Conservation (phyloP, 2,797 vertebrate species). For the Phrynocephalus guinanensis region DNA sequence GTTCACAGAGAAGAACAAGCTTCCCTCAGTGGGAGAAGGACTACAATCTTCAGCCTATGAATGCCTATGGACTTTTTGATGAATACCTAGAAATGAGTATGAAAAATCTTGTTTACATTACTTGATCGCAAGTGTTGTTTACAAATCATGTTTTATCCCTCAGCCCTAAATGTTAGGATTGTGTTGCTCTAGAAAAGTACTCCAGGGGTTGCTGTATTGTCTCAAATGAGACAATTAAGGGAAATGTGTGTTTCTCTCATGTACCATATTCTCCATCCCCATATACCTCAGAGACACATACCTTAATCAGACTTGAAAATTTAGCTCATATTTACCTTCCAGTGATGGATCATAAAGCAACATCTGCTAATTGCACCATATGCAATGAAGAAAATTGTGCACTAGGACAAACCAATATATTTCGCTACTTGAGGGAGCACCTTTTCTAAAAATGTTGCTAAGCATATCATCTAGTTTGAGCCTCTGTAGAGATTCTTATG, state of each 20-base stretch:
- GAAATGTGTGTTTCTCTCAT: no score
- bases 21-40: constrained; percentile 95
- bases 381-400: no score
- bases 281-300: no score
- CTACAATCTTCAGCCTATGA: constrained; percentile 93
- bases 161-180: background rate
- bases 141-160: constrained; percentile 22
- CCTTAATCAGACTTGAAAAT: no score
- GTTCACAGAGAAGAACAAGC: constrained; percentile 80
- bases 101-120: constrained; percentile 50
- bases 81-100: constrained; percentile 97
- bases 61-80: constrained; percentile 92
- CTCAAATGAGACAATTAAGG: background rate
- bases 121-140: constrained; percentile 35
- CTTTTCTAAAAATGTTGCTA: no score
- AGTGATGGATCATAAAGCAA: no score
- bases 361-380: no score
- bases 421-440: no score
- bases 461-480: no score
- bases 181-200: background rate
- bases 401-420: no score
- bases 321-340: no score
- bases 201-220: background rate
- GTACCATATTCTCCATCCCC: no score
- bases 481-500: background rate